Base-by-base conservation (phyloP, 2,113 vertebrate species). In the Copsychus sechellarum region DNA sequence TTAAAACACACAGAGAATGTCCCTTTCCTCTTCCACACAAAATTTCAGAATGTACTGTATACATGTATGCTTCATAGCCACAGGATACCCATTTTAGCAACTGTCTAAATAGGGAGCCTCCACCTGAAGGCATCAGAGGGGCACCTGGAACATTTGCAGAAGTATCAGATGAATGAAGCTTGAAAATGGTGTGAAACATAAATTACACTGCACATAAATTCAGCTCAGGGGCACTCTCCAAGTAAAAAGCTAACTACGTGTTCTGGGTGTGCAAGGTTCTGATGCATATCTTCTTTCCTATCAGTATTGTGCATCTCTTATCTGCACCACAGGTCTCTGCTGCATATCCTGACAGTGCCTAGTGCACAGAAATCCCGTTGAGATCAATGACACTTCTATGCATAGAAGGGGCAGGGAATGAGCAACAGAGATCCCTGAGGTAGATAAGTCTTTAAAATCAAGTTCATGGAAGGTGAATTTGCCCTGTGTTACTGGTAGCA, bases 401-500 rank as follows among this genome's bases (percentile, higher is more conserved):
- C 72, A 91, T 51, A 84, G 81, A 95, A 81, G 31, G 43, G 43
- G 23, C 48, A 71, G n/a, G 19, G 61, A 96, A 93, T 51, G 73
- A 93, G 61, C 72, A 91, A 76, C 58, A 53, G 34, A 93, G 91
- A 91, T 82, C 66, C 38, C 67, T 0, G 3, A 54, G 47, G 71
- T 23, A 90, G 94, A 71, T 73, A 88, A 94, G 51, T 66, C 71
- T 91, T 89, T 66, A 90, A 92, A 90, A 91, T 81, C 70, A 83
- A 91, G 74, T 91, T 90, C 58, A 88, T 62, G 81, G 70, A 96
- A 94, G 90, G 90, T 83, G 78, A 96, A 53, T 70, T 85, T 91
- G 45, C 48, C 42, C 56, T 70, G 28, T 40, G 50, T 80, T 50
- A 87, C 61, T 91, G 21, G 21, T 29, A 72, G 65, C 56, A 86